Conservation (phyloP, 2,888 invertebrate species). For the Sturmia bella region DNA sequence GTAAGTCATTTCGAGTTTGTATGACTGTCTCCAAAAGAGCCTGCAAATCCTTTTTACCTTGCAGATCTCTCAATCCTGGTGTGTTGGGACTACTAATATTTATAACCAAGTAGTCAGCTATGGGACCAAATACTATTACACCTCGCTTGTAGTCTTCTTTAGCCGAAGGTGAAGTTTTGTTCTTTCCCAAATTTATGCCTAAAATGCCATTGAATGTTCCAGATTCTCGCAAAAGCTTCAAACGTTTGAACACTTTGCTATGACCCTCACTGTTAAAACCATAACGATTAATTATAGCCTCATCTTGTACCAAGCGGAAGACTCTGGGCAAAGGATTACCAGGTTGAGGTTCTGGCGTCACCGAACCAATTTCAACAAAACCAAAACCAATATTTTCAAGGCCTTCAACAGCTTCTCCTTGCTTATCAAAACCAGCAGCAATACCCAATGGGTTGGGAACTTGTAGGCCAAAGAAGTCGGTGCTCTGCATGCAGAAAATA, state of each 20-base stretch:
- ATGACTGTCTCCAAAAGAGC: constrained; percentile 86
- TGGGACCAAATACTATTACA: constrained; percentile 89
- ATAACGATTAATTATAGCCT: constrained; percentile 95
- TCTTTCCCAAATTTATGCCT: constrained; percentile 98
- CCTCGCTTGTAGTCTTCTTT: constrained; percentile 93
- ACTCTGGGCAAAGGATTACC: constrained; percentile 97
- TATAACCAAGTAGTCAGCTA: constrained; percentile 97
- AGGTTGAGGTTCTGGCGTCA: constrained; percentile 95
- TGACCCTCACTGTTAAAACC: constrained; percentile 99
- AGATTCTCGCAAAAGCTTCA: constrained; percentile 84
- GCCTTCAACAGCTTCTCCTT: constrained; percentile 94
- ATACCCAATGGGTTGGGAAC: constrained; percentile 97
- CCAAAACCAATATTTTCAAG: constrained; percentile 94
- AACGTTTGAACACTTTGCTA: constrained; percentile 86
- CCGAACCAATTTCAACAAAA: constrained; percentile 97
- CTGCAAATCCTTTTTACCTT: constrained; percentile 88
- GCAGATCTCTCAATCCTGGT: constrained; percentile 92
- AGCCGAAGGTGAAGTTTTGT: constrained; percentile 90
- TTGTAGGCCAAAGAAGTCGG: constrained; percentile 86
- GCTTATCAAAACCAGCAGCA: constrained; percentile 99
- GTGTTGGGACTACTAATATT: constrained; percentile 99
- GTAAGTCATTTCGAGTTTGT: constrained; percentile 83
- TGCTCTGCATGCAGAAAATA: constrained; percentile 83
- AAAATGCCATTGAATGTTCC: constrained; percentile 85
- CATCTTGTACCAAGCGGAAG: constrained; percentile 92